Evolutionary conservation across 2,113 vertebrate genomes (phyloP).

Genomic region (Damaliscus lunatus): DNA sequence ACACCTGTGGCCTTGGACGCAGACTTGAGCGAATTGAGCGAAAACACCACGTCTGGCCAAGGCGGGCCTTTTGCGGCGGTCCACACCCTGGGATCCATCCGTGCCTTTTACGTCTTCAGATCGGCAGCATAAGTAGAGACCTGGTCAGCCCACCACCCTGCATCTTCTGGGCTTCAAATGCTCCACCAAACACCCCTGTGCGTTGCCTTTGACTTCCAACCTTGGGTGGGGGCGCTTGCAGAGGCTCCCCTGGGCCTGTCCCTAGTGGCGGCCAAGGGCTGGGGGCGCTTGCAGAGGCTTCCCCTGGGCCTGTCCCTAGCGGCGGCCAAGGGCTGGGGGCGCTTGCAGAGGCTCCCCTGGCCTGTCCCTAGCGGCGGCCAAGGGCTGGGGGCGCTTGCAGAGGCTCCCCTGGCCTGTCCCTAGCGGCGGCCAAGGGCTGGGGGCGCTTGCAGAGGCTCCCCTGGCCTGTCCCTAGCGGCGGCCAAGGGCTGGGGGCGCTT

Average conservation of each 20-base stretch:
- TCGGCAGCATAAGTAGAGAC: background rate
- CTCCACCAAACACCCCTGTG: background rate
- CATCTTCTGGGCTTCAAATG: background rate
- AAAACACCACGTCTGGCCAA: background rate
- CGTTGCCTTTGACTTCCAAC: background rate
- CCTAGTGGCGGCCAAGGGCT: accelerated
- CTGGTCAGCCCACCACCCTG: too few species aligned
- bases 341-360: too few species aligned
- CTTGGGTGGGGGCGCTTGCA: background rate
- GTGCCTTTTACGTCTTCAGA: background rate
- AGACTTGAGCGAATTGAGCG: background rate
- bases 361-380: background rate
- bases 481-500: background rate
- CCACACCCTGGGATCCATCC: background rate
- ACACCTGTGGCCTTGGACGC: background rate
- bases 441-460: background rate
- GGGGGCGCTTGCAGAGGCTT: background rate
- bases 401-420: too few species aligned
- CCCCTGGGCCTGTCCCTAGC: accelerated
- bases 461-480: background rate
- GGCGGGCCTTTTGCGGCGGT: accelerated
- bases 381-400: background rate
- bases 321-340: background rate
- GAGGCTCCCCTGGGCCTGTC: too few species aligned
- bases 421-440: background rate